Conservation (phyloP, 2,113 vertebrate species). For the Spea bombifrons region DNA sequence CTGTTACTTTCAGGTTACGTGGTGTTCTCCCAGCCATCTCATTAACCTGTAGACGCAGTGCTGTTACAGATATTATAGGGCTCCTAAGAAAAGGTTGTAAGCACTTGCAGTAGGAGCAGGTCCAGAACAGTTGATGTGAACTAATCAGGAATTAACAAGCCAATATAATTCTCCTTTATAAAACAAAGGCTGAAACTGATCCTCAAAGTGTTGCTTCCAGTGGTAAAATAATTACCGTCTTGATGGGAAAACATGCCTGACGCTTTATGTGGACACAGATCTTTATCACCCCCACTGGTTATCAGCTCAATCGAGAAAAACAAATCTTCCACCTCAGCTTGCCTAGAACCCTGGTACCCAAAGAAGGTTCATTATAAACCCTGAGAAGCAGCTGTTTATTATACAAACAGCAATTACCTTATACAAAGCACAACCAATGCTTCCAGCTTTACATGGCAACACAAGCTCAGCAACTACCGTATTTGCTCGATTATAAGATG, state of each 20-base stretch:
- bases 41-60: slow-evolving; percentile 32
- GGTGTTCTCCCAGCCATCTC: slow-evolving; percentile 12
- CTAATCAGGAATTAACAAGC: slow-evolving; percentile 45
- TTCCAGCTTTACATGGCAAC: slow-evolving; percentile 5
- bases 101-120: slow-evolving; percentile 19
- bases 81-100: slow-evolving; percentile 27
- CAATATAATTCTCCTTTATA: slow-evolving; percentile 28
- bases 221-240: slow-evolving; percentile 26
- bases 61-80: slow-evolving; percentile 15
- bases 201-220: slow-evolving; percentile 30
- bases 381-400: slow-evolving; percentile 11
- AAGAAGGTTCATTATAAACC: background rate
- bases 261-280: slow-evolving; percentile 25
- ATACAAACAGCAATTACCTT: slow-evolving; percentile 34
- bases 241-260: slow-evolving; percentile 9
- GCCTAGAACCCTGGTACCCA: background rate
- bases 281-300: slow-evolving; percentile 22
- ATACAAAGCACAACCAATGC: slow-evolving; percentile 19
- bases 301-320: background rate
- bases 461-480: background rate
- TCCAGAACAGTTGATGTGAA: slow-evolving; percentile 31
- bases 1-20: slow-evolving; percentile 23
- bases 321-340: background rate
- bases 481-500: too few species aligned
- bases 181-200: slow-evolving; percentile 24